Base-by-base conservation (phyloP, 2,113 vertebrate genomes). In the Menura novaehollandiae region DNA sequence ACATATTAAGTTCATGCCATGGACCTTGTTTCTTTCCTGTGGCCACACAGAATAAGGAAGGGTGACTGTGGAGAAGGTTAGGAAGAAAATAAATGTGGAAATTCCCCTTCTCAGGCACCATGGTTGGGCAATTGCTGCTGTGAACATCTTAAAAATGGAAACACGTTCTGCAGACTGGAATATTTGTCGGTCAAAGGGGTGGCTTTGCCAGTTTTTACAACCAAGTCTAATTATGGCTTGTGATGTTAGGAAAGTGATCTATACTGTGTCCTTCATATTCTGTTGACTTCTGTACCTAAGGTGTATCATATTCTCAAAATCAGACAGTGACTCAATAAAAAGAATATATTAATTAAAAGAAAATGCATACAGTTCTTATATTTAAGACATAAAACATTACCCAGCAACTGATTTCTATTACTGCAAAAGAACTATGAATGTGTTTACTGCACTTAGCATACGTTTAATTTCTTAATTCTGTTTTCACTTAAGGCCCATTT, bases 381-480 rank as follows among this genome's bases (percentile, higher is more conserved):
- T 67, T 85, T 53, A 76, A 55, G 14, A 28, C 58, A 59, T 43
- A 28, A 59, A 73, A n/a, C 44, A 43, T 71, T 72, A 44, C 30
- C 51, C 28, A 44, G 55, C 41, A 64, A 78, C 74, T 81, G 51
- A 72, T 91, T 94, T 93, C 59, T 69, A 3, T 56, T 77, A 44
- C 44, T 56, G 19, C 72, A 28, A 46, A 89, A 80, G 47, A 79
- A 81, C 56, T 67, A 2, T 81, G 55, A 35, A 23, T 37, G 24
- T 28, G 60, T 89, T 85, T 88, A 85, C 32, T 71, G 69, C 33
- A 24, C 62, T 94, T 82, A 91, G 49, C 63, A 52, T 78, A 44
- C 71, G 28, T 46, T 95, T 91, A 78, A 75, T 67, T 60, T 77
- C 88, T 96, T 91, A 88, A 79, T 94, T 97, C 90, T 93, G 27